phyloP scores from a whole-genome alignment of 2,888 invertebrate genomes.

The Pandemis cinnamomeana region DNA sequence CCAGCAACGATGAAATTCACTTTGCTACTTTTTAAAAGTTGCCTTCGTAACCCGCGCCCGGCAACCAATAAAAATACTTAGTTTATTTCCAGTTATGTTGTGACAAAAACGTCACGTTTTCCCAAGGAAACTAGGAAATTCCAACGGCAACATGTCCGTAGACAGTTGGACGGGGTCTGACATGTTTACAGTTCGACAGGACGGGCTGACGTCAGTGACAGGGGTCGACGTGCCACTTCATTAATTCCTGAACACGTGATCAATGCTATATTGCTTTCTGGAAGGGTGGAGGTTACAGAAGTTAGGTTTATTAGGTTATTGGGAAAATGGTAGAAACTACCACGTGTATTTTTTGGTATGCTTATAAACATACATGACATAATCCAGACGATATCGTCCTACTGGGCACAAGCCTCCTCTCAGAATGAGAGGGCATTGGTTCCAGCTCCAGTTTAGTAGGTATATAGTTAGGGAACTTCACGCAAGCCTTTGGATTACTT shows the following conservation, averaged over 20 bases:
- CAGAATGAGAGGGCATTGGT: too few relatives aligned
- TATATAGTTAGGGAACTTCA: too few relatives aligned
- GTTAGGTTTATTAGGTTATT: background rate
- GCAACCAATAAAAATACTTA: background rate
- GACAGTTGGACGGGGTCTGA: conserved; percentile 57
- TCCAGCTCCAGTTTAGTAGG: too few relatives aligned
- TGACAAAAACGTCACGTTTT: conserved; percentile 37
- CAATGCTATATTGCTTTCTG: conserved; percentile 60
- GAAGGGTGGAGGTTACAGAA: conserved; percentile 9
- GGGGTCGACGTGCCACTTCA: conserved; percentile 82
- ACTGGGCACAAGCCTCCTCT: too few relatives aligned
- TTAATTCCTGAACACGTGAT: conserved; percentile 79
- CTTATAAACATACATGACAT: too few relatives aligned
- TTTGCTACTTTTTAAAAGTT: background rate
- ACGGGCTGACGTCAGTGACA: conserved; percentile 63
- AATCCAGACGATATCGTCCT: too few relatives aligned
- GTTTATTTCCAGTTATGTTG: conserved; percentile 26
- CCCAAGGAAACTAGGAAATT: conserved; percentile 32
- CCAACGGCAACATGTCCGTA: conserved; percentile 62
- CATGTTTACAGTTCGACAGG: conserved; percentile 60
- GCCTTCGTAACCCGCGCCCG: background rate
- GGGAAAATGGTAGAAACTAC: background rate
- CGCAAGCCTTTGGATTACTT: too few relatives aligned
- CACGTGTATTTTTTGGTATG: too few relatives aligned
- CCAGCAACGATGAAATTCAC: background rate